Evolutionary conservation across 2,113 vertebrate species (phyloP).

Genomic region (Pseudolaguvia tuberculata): DNA sequence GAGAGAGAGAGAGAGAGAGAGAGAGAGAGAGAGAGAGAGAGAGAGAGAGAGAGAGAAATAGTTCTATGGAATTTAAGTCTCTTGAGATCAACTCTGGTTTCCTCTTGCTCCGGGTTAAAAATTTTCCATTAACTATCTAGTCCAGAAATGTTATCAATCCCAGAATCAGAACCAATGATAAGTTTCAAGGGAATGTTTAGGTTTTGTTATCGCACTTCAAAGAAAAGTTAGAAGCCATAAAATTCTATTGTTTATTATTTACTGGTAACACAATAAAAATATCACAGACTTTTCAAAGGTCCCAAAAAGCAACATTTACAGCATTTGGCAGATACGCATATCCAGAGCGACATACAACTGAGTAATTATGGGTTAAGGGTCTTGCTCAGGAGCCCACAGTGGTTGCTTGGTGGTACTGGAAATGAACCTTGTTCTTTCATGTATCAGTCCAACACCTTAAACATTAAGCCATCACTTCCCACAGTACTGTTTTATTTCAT

Average conservation of each 20-base stretch:
- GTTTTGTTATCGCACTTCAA: slow-evolving; percentile 7
- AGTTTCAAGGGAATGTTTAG: slow-evolving; percentile 16
- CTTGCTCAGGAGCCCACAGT: too few species aligned
- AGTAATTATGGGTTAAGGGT: too few species aligned
- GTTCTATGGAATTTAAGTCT: neutral
- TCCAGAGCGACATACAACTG: too few species aligned
- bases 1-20: neutral
- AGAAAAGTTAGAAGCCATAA: slow-evolving; percentile 9
- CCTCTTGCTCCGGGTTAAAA: slow-evolving; percentile 7
- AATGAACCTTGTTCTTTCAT: too few species aligned
- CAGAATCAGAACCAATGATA: slow-evolving; percentile 19
- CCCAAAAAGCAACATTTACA: neutral
- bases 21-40: neutral
- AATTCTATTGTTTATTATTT: slow-evolving; percentile 6
- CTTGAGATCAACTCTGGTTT: neutral
- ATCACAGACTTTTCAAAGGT: slow-evolving; percentile 46
- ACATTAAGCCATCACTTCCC: too few species aligned
- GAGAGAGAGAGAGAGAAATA: neutral
- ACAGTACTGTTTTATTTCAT: too few species aligned
- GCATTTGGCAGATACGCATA: too few species aligned
- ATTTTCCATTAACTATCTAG: slow-evolving; percentile 43
- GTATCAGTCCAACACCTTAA: too few species aligned
- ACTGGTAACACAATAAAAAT: neutral
- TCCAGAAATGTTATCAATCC: slow-evolving; percentile 27
- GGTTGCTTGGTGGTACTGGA: too few species aligned